phyloP scores from a whole-genome alignment of 2,888 invertebrate species.

The Papilio gigon region DNA sequence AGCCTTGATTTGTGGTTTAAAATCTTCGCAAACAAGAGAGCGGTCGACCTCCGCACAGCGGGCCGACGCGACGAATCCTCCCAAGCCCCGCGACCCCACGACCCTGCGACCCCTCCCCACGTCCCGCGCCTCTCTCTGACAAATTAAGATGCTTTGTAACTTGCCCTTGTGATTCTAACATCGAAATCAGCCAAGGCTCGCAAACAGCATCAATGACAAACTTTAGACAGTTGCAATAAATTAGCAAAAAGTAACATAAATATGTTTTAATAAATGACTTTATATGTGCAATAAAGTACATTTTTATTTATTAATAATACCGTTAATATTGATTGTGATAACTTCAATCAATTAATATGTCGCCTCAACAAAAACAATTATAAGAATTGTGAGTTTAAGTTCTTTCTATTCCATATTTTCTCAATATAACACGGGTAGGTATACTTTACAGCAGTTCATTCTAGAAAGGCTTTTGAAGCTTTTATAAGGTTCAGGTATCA shows the following conservation, averaged over 20 bases:
- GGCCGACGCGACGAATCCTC: not conserved
- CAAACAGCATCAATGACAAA: slow-evolving; percentile 37
- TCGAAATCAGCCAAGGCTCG: slow-evolving; percentile 38
- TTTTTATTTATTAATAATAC: no score
- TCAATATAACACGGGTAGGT: no score
- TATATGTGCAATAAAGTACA: no score
- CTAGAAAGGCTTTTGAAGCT: no score
- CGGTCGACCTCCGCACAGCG: slow-evolving; percentile 8
- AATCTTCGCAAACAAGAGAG: slow-evolving; percentile 32
- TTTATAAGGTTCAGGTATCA: no score
- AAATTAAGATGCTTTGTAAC: slow-evolving; percentile 37
- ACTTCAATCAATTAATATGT: no score
- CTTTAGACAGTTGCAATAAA: slow-evolving; percentile 27
- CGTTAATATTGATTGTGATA: no score
- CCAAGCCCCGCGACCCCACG: not conserved
- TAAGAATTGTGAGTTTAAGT: no score
- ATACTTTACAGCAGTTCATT: no score
- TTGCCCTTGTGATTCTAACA: slow-evolving; percentile 33
- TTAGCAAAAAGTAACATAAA: not conserved
- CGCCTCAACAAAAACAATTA: no score
- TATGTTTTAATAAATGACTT: no score
- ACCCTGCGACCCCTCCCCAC: not conserved
- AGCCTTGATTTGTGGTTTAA: slow-evolving; percentile 31
- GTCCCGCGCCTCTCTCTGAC: not conserved
- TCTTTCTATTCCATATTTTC: no score